Base-by-base conservation (phyloP, 2,888 invertebrate species). In the Hypsopygia costalis region DNA sequence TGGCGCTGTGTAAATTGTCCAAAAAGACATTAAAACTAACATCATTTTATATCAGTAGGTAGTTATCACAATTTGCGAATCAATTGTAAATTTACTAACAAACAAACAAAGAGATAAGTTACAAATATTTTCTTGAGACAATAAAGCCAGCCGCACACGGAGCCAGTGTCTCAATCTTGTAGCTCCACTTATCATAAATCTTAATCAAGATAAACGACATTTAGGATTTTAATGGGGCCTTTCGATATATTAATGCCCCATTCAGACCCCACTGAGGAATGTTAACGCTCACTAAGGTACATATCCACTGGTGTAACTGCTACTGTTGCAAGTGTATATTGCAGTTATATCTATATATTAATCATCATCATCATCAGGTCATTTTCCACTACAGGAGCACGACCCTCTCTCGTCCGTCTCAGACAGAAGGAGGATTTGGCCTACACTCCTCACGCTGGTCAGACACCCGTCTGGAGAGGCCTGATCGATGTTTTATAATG, bases 121-220 rank as follows among this genome's bases (percentile, higher is more conserved):
- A 30, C 29, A 25, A 12, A 33, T 21, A 20, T 28, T 61, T 64
- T 59, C 52, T 51, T 65, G 60, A 22, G 16, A 11, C 37, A 39
- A 25, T 25, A 36, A 40, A 41, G 41, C 42, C 34, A 40, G 36
- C 40, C 28, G 16, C 16, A 16, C 16, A 16, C 16, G 52, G 49
- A 43, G 46, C 56, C 62, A 62, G 77, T 74, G 73, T 75, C 82
- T 83, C 81, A 79, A 81, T 82, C 80, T 68, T 59, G 69, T 69
- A 58, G 48, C 47, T 58, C 44, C 68, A 71, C 69, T 81, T 82
- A 85, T 85, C 85, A 83, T 81, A 82, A 78, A 85, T 85, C 85
- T 83, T 56, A 62, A 86, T 86, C 86, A 79, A 77, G 82, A 86
- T 86, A 81, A 80, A 69, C 71, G 75, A 77, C 81, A 75, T 76